Evolutionary conservation across 2,113 vertebrate genomes (phyloP).

Genomic region (Delphinus delphis): DNA sequence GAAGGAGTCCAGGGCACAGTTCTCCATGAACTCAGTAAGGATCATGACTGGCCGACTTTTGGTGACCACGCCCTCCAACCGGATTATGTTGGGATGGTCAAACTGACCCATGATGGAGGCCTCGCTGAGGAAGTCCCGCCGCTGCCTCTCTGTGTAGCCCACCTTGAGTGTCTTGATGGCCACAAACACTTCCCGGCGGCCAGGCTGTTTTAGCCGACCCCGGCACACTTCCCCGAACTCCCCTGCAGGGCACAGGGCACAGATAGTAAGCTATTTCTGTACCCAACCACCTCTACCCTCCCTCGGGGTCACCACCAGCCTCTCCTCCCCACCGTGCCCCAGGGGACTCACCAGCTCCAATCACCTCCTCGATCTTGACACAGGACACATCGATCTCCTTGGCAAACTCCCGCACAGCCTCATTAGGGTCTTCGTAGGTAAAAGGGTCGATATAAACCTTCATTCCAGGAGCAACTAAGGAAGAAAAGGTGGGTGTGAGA

Average conservation of each 20-base stretch:
- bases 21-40: conserved; percentile 99
- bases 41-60: conserved; percentile 99
- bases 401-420: conserved; percentile 97
- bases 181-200: conserved; percentile 95
- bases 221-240: conserved; percentile 98
- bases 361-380: conserved; percentile 99
- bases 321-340: background rate
- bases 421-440: conserved; percentile 98
- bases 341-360: conserved; percentile 94
- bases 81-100: conserved; percentile 98
- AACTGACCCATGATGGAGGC: conserved; percentile 99
- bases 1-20: conserved; percentile 97
- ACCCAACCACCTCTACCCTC: background rate
- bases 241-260: conserved; percentile 81
- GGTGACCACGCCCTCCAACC: conserved; percentile 97
- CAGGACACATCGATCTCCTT: conserved; percentile 99
- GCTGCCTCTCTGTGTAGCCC: conserved; percentile 97
- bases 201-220: conserved; percentile 95
- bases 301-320: background rate
- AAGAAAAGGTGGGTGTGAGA: background rate
- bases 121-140: conserved; percentile 96
- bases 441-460: conserved; percentile 99
- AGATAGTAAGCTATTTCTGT: background rate
- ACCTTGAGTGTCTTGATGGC: conserved; percentile 99
- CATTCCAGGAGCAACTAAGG: conserved; percentile 94